phyloP scores from a whole-genome alignment of 2,797 vertebrate genomes.

The Mormyrus proboscirostris region DNA sequence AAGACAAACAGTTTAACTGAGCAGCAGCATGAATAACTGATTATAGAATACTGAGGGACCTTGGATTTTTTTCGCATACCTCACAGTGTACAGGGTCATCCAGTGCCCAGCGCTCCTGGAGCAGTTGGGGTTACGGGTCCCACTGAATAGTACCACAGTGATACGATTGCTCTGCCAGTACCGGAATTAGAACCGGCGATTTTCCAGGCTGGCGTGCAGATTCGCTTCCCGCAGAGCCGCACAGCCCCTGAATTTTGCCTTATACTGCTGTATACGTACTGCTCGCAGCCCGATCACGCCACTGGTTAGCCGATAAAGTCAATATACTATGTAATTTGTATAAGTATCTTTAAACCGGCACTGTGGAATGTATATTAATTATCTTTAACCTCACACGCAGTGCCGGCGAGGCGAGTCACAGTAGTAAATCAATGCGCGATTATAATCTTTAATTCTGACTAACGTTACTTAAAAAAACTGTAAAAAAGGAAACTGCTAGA shows the following conservation, averaged over 20 bases:
- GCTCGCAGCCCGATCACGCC: not conserved
- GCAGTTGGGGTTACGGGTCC: not conserved
- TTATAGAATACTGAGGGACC: not conserved
- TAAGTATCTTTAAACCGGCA: not conserved
- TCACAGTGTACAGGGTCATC: not conserved
- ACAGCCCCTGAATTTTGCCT: not conserved
- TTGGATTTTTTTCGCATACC: not conserved
- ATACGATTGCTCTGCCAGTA: not conserved
- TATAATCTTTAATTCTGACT: not conserved
- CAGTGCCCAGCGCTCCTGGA: not conserved
- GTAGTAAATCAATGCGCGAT: not conserved
- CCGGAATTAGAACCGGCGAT: not conserved
- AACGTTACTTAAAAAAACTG: not conserved
- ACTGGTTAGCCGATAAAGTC: not conserved
- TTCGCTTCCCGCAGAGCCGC: not conserved
- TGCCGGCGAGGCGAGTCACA: not conserved
- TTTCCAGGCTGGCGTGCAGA: not conserved
- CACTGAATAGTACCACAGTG: not conserved
- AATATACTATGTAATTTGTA: not conserved
- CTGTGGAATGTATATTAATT: not conserved
- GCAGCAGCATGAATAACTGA: not conserved
- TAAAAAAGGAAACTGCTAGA: not conserved
- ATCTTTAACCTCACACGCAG: not conserved
- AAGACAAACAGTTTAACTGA: not conserved
- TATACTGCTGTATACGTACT: not conserved